Evolutionary conservation across 2,888 invertebrate species (phyloP), one percentile per base, ranked within the genome.

Genomic region (Hypselothyrea guttata): DNA sequence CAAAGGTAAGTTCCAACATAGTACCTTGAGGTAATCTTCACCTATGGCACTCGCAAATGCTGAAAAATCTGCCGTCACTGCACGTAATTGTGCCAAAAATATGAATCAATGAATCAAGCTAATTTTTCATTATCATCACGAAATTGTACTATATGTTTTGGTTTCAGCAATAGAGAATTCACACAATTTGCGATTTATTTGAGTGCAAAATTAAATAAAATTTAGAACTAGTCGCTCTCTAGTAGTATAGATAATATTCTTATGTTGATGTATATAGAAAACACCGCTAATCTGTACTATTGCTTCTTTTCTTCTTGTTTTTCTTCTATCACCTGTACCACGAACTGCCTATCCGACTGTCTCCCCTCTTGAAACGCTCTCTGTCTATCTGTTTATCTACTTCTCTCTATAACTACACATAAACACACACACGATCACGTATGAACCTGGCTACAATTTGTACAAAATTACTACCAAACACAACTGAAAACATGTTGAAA

Each of bases 211-310:
- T 65, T 44, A n/a, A n/a, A n/a, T n/a, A n/a, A n/a, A n/a, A n/a
- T n/a, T 15, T 58, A 53, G 49, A 56, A 31, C n/a, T 53, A 67
- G 56, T 65, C 55, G 72, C 66, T 72, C 60, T 66, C 45, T 71
- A 55, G 73, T 73, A 71, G 73, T 62, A 63, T 41, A 69, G 34
- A 31, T n/a, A 42, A 15, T 27, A 45, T 13, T 35, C 15, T 57
- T 63, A 58, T 66, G 27, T 68, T 71, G 71, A 22, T 78, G 78
- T 81, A 78, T 74, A 81, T 84, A 81, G 82, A 57, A 58, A 75
- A 81, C 81, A 81, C 78, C 64, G 81, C 81, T 81, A 81, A 81
- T 81, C 81, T 84, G 82, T 84, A 81, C 81, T 81, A 78, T 81
- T 81, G 81, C 81, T 81, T 81, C 77, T 81, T 81, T 75, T 78